Conservation (phyloP, 2,888 invertebrate species). For the Loripinus fragilis region DNA sequence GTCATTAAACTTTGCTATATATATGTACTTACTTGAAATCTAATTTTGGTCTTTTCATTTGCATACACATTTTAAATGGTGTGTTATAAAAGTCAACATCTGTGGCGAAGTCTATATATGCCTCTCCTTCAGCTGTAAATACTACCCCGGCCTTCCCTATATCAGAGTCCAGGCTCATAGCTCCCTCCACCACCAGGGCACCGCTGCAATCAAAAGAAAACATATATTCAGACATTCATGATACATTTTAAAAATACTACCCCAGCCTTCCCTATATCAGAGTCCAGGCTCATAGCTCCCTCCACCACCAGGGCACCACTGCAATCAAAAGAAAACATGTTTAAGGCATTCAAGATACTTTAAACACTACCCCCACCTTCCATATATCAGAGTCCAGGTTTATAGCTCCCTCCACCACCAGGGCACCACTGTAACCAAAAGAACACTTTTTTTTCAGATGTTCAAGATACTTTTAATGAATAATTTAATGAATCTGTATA, state of each 20-base stretch:
- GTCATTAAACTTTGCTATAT: too few relatives aligned
- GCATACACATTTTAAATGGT: slow-evolving; percentile 89
- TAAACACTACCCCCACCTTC: slow-evolving; percentile 88
- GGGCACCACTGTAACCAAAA: slow-evolving; percentile 86
- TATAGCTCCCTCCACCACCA: slow-evolving; percentile 87
- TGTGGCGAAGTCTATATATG: slow-evolving; percentile 88
- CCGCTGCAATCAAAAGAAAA: slow-evolving; percentile 85
- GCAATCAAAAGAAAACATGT: too few relatives aligned
- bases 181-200: slow-evolving; percentile 88
- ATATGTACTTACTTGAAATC: slow-evolving; percentile 85
- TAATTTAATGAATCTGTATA: too few relatives aligned
- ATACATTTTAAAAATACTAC: too few relatives aligned
- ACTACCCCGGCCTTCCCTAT: slow-evolving; percentile 88
- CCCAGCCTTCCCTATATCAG: slow-evolving; percentile 87
- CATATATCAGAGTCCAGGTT: slow-evolving; percentile 88
- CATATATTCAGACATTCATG: too few relatives aligned
- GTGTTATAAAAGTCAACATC: slow-evolving; percentile 91
- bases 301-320: slow-evolving; percentile 89
- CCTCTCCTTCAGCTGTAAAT: slow-evolving; percentile 87
- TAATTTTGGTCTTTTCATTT: slow-evolving; percentile 89
- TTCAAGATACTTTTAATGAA: too few relatives aligned
- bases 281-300: slow-evolving; percentile 87
- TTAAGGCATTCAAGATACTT: too few relatives aligned
- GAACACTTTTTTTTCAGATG: too few relatives aligned
- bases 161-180: slow-evolving; percentile 87